Conservation (phyloP, 2,888 invertebrate species). For the Lithosia quadra region DNA sequence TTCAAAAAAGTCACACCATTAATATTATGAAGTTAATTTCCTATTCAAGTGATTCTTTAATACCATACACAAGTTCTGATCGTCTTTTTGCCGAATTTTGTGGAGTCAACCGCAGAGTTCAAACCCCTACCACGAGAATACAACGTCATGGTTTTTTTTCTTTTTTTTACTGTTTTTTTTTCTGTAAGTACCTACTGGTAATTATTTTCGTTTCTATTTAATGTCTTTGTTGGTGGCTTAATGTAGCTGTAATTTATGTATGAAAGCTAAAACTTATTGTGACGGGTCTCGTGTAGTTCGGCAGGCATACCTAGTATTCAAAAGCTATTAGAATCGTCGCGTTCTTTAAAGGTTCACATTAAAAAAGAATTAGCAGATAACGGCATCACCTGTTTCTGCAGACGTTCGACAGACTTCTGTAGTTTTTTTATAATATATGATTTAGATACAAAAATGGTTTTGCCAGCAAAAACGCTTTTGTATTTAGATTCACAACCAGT, state of each 20-base stretch:
- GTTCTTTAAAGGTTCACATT: neutral
- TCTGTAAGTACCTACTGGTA: too few species aligned
- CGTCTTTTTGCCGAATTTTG: neutral
- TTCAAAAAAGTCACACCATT: neutral
- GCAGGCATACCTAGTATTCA: neutral
- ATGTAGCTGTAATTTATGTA: neutral
- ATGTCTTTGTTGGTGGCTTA: too few species aligned
- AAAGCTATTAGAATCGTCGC: neutral
- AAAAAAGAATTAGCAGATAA: neutral
- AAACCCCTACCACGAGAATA: neutral
- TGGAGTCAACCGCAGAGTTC: slow-evolving; percentile 1
- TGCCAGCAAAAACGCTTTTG: neutral
- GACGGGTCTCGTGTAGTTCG: neutral
- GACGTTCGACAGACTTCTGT: too few species aligned
- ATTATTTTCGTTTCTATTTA: too few species aligned
- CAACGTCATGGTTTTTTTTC: neutral
- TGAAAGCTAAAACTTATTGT: neutral
- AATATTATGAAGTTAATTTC: neutral
- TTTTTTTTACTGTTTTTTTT: too few species aligned
- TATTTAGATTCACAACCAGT: neutral
- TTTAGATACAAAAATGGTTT: neutral
- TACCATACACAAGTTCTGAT: neutral
- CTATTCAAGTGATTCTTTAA: neutral
- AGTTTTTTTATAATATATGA: neutral
- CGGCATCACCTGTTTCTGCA: neutral